phyloP scores from a whole-genome alignment of 35 echinoderm and acorn worm genomes.

The Diadema setosum region DNA sequence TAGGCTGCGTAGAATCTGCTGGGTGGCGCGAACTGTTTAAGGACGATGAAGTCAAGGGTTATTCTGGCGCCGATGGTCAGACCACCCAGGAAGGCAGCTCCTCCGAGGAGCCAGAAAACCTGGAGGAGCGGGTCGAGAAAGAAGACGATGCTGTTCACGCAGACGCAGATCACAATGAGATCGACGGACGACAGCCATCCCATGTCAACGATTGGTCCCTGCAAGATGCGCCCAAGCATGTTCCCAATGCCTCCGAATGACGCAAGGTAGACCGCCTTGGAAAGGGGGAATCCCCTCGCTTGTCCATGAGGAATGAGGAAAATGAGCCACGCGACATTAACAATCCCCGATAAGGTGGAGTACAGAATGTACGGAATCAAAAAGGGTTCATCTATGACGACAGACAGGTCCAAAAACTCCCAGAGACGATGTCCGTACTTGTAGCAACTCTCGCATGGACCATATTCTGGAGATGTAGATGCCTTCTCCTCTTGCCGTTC shows the following conservation, averaged over 20 bases:
- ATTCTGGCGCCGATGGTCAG: background rate
- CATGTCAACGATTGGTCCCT: background rate
- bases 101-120: background rate
- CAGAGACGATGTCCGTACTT: too few relatives aligned
- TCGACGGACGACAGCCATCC: background rate
- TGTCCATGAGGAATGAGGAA: conserved; percentile 28
- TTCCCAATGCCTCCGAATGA: conserved; percentile 14
- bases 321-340: background rate
- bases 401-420: background rate
- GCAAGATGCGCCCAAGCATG: background rate
- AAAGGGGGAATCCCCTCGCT: background rate
- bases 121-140: background rate
- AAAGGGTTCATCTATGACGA: background rate
- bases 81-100: background rate
- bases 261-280: background rate
- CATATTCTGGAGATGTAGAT: background rate
- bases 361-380: background rate
- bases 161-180: background rate
- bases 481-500: background rate
- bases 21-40: background rate
- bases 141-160: background rate
- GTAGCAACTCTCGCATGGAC: background rate
- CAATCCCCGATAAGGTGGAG: background rate
- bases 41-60: background rate
- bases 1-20: background rate